Percentiles rank a stretch among this genome's conserved stretches.
Evolutionary conservation across 2,888 invertebrate species (phyloP).

Genomic region (Liposcelis brunnea): DNA sequence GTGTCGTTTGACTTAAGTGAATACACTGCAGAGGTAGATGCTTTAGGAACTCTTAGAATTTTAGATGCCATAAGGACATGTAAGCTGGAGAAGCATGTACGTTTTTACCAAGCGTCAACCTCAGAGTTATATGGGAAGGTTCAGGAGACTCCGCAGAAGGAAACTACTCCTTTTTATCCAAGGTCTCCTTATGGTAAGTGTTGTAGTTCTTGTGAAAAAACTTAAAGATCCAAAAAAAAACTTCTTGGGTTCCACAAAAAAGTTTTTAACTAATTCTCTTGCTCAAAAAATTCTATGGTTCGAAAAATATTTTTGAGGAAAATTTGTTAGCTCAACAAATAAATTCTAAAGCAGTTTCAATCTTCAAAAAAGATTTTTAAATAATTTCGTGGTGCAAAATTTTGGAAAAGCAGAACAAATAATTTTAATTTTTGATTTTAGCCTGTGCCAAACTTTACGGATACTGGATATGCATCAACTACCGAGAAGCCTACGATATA

Average conservation of each 20-base stretch:
- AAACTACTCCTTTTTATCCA: slow-evolving; percentile 91
- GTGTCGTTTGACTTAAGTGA: slow-evolving; percentile 95
- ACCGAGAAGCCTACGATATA: slow-evolving; percentile 87
- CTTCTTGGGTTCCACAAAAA: too few species aligned
- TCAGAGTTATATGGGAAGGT: slow-evolving; percentile 92
- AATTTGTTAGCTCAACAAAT: too few species aligned
- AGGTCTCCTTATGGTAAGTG: slow-evolving; percentile 83
- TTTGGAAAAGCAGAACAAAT: too few species aligned
- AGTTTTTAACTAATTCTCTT: too few species aligned
- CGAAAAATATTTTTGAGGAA: too few species aligned
- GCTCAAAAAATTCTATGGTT: too few species aligned
- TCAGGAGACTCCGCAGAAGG: slow-evolving; percentile 79
- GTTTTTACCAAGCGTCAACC: slow-evolving; percentile 89
- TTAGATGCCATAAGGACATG: slow-evolving; percentile 85
- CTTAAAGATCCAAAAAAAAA: slow-evolving; percentile 5
- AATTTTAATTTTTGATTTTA: slow-evolving; percentile 28
- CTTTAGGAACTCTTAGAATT: slow-evolving; percentile 78
- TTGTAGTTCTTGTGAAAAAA: slow-evolving; percentile 1
- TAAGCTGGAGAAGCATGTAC: slow-evolving; percentile 56
- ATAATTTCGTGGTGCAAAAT: slow-evolving; percentile 4
- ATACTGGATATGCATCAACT: slow-evolving; percentile 92
- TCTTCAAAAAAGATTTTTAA: background rate
- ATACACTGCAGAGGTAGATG: slow-evolving; percentile 97
- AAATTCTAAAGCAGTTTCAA: too few species aligned
- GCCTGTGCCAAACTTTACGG: slow-evolving; percentile 92